phyloP scores from a whole-genome alignment of 1,140 invertebrate species.

The Cydia strobilella region DNA sequence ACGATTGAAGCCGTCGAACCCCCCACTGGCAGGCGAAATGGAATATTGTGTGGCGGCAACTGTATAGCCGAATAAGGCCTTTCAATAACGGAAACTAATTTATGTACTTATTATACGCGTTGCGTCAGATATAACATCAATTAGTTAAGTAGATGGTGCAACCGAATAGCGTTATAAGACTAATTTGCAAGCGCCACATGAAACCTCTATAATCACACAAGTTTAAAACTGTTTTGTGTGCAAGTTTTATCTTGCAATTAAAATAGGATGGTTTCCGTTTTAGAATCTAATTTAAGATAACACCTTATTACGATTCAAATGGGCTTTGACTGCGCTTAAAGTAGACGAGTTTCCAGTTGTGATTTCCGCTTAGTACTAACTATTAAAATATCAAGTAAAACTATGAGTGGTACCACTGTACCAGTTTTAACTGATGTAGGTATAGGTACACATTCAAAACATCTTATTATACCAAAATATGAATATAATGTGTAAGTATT shows the following conservation, averaged over 20 bases:
- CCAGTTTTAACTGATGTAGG: too few species aligned
- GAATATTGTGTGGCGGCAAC: slow-evolving; percentile 61
- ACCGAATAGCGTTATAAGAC: not conserved
- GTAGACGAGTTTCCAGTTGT: not conserved
- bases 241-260: not conserved
- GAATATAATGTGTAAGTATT: too few species aligned
- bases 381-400: too few species aligned
- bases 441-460: too few species aligned
- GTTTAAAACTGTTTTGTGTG: not conserved
- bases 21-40: slow-evolving; percentile 76
- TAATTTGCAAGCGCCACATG: not conserved
- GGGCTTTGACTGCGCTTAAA: not conserved
- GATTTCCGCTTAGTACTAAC: not conserved
- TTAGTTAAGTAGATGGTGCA: slow-evolving; percentile 31
- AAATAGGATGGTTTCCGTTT: not conserved
- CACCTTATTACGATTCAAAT: slow-evolving; percentile 18
- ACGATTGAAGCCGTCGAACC: slow-evolving; percentile 71
- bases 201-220: not conserved
- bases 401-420: too few species aligned
- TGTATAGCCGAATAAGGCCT: slow-evolving; percentile 57
- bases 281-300: not conserved
- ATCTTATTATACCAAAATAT: too few species aligned
- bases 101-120: slow-evolving; percentile 42
- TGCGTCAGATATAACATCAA: slow-evolving; percentile 31
- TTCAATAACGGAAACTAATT: slow-evolving; percentile 66